Base-by-base conservation (phyloP, 1,140 invertebrate genomes). In the Drosophila orena region DNA sequence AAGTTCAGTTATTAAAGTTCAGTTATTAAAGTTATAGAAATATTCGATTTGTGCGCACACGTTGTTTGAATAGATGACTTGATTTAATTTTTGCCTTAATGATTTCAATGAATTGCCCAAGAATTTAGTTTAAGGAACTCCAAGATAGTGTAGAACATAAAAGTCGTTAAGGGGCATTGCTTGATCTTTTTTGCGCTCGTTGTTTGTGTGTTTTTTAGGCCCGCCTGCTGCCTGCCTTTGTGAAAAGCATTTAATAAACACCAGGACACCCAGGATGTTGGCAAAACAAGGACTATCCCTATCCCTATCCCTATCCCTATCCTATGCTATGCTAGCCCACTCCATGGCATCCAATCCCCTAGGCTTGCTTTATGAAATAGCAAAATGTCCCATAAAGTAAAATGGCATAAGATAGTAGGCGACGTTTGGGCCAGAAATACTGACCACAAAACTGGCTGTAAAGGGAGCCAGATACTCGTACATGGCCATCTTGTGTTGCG, bases 231-330 rank as follows among this genome's bases (percentile, higher is more conserved):
- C 20, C 20, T 49, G 62, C 17, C 43, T 53, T 79, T 83, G 80
- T 84, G 57, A 75, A 74, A 76, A 62, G 70, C 80, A 83, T 83
- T 83, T 83, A 83, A 83, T 83, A 83, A 83, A 84, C 80, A 79
- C 62, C 27, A 60, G 75, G 49, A 72, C 70, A 73, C 70, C 68
- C 69, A 74, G 69, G 69, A 70, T 69, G 62, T n/a, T 24, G n/a
- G 12, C 15, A 11, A 5, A 11, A 8, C 22, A 2, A 37, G 15
- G 46, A 47, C 22, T 30, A 30, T 30, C 7, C 30, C 40, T n/a
- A 42, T 17, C 2, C 12, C 38, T 37, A 12, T 17, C 17, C 38
- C 44, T 17, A 50, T 17, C 58, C 58, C 46, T 43, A 43, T 17
- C 61, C 56, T 35, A 10, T 5, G 0, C 35, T 8, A 37, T 12